Conservation (phyloP, 1,140 invertebrate genomes). For the Platorchestia sp. region DNA sequence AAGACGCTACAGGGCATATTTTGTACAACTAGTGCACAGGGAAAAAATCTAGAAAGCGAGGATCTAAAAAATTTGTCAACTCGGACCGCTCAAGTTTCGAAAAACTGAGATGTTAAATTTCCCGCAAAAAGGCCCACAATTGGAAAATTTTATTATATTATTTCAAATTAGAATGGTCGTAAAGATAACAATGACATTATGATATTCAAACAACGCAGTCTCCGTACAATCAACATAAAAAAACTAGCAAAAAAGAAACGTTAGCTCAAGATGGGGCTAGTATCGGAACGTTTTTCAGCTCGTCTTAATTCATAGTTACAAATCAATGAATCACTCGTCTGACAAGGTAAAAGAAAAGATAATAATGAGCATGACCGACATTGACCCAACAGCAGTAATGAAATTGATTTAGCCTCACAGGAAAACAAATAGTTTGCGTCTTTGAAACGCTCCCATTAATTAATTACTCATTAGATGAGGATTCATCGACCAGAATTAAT, state of each 20-base stretch:
- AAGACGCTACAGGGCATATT: too few species aligned
- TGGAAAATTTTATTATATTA: too few species aligned
- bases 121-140: too few species aligned
- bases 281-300: neutral
- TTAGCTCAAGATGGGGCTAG: neutral
- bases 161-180: too few species aligned
- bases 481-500: neutral
- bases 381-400: neutral
- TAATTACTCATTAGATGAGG: neutral
- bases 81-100: too few species aligned
- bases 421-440: neutral
- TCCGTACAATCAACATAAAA: neutral
- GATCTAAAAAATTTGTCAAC: too few species aligned
- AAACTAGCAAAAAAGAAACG: neutral
- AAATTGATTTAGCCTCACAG: neutral
- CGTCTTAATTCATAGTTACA: neutral
- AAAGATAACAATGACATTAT: neutral
- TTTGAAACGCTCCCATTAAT: neutral
- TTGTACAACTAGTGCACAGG: too few species aligned
- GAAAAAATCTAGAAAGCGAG: too few species aligned
- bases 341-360: neutral
- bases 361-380: neutral
- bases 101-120: too few species aligned
- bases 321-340: neutral
- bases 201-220: too few species aligned